These are phyloP conservation scores for Trachemys scripta DNA, from an alignment of 2,113 vertebrate genomes.

Conservation along the genomic window DNA sequence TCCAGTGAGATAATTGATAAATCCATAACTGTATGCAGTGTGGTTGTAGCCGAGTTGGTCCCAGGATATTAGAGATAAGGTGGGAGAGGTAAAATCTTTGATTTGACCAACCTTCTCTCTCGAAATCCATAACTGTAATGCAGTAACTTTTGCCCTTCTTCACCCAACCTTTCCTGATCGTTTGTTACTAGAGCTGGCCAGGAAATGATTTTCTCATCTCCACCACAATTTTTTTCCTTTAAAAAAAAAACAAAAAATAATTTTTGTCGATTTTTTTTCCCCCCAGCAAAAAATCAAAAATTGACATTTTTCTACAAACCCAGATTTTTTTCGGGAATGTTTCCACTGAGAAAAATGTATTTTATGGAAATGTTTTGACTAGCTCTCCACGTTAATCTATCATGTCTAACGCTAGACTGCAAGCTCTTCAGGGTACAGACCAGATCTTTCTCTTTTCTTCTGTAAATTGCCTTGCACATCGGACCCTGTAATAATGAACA, in stretches of 20 bases:
- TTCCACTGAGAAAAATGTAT: background rate
- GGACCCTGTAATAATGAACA: background rate
- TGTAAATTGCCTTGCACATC: fast-evolving
- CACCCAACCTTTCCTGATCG: too few relatives aligned
- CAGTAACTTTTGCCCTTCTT: too few relatives aligned
- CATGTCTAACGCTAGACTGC: background rate
- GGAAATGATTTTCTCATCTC: background rate
- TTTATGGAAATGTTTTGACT: background rate
- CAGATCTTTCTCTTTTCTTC: background rate
- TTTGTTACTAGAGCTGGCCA: background rate
- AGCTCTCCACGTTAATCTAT: background rate
- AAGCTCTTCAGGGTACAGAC: background rate
- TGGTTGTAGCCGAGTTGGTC: too few relatives aligned
- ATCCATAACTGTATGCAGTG: background rate
- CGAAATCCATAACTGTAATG: too few relatives aligned
- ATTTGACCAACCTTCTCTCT: too few relatives aligned
- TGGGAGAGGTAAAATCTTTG: too few relatives aligned
- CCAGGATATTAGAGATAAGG: too few relatives aligned
- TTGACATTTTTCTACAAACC: background rate
- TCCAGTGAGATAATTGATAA: background rate
- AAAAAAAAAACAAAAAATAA: background rate
- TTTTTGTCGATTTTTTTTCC: background rate
- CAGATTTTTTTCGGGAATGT: background rate
- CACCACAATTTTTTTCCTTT: background rate
- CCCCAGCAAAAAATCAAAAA: background rate